phyloP scores from a whole-genome alignment of 2,888 invertebrate genomes.

The Timandra comae region DNA sequence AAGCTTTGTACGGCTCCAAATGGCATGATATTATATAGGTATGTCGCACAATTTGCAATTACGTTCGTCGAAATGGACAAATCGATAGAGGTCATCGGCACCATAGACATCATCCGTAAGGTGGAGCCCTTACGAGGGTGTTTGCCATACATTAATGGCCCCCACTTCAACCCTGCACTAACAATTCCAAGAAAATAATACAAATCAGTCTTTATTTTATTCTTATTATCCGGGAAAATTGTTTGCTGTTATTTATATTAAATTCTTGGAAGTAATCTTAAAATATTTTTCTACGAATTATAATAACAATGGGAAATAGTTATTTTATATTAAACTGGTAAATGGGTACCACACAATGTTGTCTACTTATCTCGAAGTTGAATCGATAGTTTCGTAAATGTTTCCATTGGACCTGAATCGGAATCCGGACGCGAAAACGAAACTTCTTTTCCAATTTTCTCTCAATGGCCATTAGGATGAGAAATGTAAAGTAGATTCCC shows the following conservation, averaged over 20 bases:
- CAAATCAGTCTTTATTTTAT: not conserved
- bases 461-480: slow-evolving; percentile 76
- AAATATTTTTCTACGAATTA: no score
- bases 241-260: no score
- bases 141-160: slow-evolving; percentile 56
- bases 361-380: slow-evolving; percentile 36
- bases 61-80: slow-evolving; percentile 59
- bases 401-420: slow-evolving; percentile 40
- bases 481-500: slow-evolving; percentile 75
- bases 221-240: not conserved
- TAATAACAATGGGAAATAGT: no score
- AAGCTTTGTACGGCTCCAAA: no score
- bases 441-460: slow-evolving; percentile 76
- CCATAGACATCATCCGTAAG: slow-evolving; percentile 63
- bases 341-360: slow-evolving; percentile 23
- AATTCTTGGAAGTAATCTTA: no score
- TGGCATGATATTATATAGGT: no score
- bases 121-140: slow-evolving; percentile 65
- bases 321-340: no score
- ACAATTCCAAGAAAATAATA: slow-evolving; percentile 50
- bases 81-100: slow-evolving; percentile 75
- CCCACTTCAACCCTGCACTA: slow-evolving; percentile 47
- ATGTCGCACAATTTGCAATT: slow-evolving; percentile 53
- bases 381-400: slow-evolving; percentile 42
- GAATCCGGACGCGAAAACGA: slow-evolving; percentile 57